These are phyloP conservation scores for Nothobranchius furzeri DNA, from an alignment of 2,113 vertebrate genomes.

Conservation along the genomic window DNA sequence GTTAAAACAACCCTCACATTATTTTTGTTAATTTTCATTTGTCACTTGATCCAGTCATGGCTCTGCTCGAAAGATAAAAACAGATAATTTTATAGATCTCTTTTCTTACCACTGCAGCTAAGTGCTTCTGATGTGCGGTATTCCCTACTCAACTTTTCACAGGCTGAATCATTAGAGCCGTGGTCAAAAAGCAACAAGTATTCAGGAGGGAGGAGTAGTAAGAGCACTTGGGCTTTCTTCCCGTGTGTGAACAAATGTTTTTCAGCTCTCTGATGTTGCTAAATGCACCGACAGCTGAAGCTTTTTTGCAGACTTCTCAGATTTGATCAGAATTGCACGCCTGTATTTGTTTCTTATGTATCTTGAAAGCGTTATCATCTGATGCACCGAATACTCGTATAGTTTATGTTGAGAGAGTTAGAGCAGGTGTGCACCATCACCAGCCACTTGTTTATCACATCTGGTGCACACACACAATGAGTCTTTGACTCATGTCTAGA, in stretches of 20 bases:
- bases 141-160: slow-evolving; percentile 30
- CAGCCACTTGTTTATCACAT: slow-evolving; percentile 1
- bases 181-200: slow-evolving; percentile 43
- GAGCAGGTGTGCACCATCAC: neutral
- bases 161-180: slow-evolving; percentile 32
- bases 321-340: slow-evolving; percentile 25
- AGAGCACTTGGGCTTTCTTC: slow-evolving; percentile 30
- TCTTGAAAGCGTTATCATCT: slow-evolving; percentile 32
- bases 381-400: slow-evolving; percentile 1
- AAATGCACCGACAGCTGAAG: slow-evolving; percentile 14
- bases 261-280: slow-evolving; percentile 11
- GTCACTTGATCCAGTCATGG: too few relatives aligned
- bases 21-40: too few relatives aligned
- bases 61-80: too few relatives aligned
- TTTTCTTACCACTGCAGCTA: too few relatives aligned
- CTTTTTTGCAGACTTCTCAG: slow-evolving; percentile 16
- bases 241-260: slow-evolving; percentile 34
- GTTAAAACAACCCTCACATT: too few relatives aligned
- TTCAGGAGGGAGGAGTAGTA: slow-evolving; percentile 15
- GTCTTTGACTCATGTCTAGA: slow-evolving; percentile 61
- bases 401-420: too few relatives aligned
- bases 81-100: too few relatives aligned
- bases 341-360: slow-evolving; percentile 36
- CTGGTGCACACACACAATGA: neutral
- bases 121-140: neutral